phyloP scores from a whole-genome alignment of 2,113 vertebrate genomes.

The Stictonetta naevosa region DNA sequence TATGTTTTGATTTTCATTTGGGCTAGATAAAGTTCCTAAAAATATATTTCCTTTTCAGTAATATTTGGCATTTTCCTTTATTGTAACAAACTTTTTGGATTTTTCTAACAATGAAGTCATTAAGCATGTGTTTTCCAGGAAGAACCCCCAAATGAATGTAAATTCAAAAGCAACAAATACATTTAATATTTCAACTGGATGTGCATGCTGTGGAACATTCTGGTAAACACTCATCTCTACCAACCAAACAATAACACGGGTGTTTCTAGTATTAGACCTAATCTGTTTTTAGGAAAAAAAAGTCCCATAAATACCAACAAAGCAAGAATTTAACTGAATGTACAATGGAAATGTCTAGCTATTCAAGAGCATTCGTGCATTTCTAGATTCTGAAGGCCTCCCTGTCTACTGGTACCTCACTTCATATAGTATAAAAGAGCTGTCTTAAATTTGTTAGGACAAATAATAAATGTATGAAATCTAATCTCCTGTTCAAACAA shows the following conservation, averaged over 20 bases:
- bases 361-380: background rate
- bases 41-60: background rate
- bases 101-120: background rate
- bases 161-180: background rate
- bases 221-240: background rate
- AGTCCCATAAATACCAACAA: background rate
- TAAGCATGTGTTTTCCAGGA: background rate
- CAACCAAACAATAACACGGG: background rate
- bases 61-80: background rate
- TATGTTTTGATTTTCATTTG: background rate
- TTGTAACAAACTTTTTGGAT: background rate
- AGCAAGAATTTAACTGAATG: background rate
- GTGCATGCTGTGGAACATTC: background rate
- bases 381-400: background rate
- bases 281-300: background rate
- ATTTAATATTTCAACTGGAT: background rate
- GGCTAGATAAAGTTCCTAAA: background rate
- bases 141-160: background rate
- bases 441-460: background rate
- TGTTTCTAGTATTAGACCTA: background rate
- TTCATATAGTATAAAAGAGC: background rate
- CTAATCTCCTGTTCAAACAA: background rate
- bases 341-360: background rate
- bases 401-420: background rate
- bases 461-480: background rate